Percentiles rank a stretch among this genome's conserved stretches.
Evolutionary conservation across 64 coral and sea anemone genomes (phyloP).

Genomic region (Orbicella faveolata): DNA sequence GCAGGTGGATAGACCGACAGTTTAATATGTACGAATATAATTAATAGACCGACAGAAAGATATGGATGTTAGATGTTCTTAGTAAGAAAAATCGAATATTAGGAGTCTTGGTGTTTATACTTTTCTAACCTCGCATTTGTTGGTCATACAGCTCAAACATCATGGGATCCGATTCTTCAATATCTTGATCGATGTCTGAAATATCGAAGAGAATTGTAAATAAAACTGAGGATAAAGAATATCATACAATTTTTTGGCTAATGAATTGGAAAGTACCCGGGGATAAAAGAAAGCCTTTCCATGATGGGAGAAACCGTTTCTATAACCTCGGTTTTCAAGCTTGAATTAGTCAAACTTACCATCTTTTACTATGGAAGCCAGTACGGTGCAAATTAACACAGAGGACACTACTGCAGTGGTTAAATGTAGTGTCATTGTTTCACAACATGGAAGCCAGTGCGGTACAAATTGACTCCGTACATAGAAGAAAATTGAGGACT

Average conservation of each 20-base stretch:
- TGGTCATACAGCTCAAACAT: conserved; percentile 5
- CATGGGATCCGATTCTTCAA: not conserved
- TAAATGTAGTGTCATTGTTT: not conserved
- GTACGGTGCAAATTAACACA: not conserved
- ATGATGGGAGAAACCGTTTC: too few species aligned
- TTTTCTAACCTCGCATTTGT: conserved; percentile 5
- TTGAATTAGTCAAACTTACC: not conserved
- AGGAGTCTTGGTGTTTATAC: not conserved
- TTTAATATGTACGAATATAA: not conserved
- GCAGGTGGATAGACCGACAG: not conserved
- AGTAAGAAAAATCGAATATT: not conserved
- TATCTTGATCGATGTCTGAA: not conserved
- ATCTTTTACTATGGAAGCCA: not conserved
- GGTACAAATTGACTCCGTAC: too few species aligned
- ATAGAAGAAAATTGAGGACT: too few species aligned
- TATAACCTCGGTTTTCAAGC: not conserved
- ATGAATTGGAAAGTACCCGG: too few species aligned
- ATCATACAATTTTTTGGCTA: too few species aligned
- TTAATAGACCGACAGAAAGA: not conserved
- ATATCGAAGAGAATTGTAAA: too few species aligned
- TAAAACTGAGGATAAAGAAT: too few species aligned
- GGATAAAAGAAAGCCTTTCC: too few species aligned
- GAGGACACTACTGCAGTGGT: not conserved
- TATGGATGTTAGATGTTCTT: not conserved
- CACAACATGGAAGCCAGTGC: too few species aligned